phyloP scores from a whole-genome alignment of 2,113 vertebrate genomes.

The Lepisosteus osseus region DNA sequence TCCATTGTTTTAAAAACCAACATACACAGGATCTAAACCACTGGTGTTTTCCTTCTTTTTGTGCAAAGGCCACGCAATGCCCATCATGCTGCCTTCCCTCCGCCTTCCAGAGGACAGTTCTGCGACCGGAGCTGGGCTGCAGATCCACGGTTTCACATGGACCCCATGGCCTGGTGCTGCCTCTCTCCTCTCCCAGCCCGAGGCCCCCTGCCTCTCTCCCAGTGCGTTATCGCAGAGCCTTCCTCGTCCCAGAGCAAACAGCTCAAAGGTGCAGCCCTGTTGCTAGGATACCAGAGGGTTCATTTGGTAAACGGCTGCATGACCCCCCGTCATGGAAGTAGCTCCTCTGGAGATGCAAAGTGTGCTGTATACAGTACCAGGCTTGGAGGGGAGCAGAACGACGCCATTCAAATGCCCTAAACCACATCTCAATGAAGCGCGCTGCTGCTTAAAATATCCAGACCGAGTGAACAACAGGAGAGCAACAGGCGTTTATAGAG shows the following conservation, averaged over 20 bases:
- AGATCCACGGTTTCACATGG: not conserved
- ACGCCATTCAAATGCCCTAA: not conserved
- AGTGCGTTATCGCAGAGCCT: slow-evolving; percentile 24
- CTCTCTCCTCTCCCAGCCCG: slow-evolving; percentile 21
- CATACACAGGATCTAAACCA: too few relatives aligned
- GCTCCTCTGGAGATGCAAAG: too few relatives aligned
- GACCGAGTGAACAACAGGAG: too few relatives aligned
- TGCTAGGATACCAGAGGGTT: slow-evolving; percentile 65
- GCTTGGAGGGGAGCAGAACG: not conserved
- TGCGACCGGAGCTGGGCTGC: not conserved
- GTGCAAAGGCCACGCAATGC: slow-evolving; percentile 20
- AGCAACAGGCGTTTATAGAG: too few relatives aligned
- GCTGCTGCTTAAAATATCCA: not conserved
- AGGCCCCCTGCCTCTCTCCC: slow-evolving; percentile 6
- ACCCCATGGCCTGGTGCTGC: slow-evolving; percentile 2
- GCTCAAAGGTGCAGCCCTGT: slow-evolving; percentile 49
- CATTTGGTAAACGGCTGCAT: slow-evolving; percentile 50
- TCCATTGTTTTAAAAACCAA: too few relatives aligned
- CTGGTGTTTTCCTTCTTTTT: slow-evolving; percentile 33
- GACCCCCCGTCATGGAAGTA: slow-evolving; percentile 28
- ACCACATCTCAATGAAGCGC: not conserved
- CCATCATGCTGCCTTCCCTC: slow-evolving; percentile 7
- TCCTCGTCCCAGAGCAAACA: slow-evolving; percentile 72
- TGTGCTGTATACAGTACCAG: not conserved
- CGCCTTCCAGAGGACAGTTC: not conserved